Conservation (phyloP, 2,113 vertebrate species). For the Jacana jacana region DNA sequence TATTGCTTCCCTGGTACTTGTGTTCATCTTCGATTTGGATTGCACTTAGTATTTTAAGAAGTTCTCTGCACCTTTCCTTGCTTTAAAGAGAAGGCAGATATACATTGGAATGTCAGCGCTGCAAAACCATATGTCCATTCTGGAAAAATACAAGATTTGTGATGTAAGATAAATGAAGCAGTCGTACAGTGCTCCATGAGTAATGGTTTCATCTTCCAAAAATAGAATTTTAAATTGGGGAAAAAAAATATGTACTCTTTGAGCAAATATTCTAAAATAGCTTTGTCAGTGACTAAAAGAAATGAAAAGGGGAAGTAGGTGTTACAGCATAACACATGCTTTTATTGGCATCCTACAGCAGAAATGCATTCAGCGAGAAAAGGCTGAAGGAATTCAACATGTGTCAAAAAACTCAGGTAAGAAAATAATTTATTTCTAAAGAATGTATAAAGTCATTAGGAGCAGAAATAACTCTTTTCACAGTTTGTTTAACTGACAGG, state of each 20-base stretch:
- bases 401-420: not conserved
- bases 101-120: not conserved
- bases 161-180: not conserved
- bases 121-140: not conserved
- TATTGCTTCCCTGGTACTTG: not conserved
- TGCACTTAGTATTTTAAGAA: not conserved
- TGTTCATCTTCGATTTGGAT: not conserved
- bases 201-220: not conserved
- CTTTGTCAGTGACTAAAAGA: not conserved
- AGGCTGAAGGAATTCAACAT: not conserved
- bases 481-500: not conserved
- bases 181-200: not conserved
- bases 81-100: not conserved
- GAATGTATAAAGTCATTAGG: not conserved
- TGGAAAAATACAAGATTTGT: constrained; percentile 4
- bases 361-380: not conserved
- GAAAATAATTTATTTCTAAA: not conserved
- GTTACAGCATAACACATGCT: not conserved
- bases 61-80: not conserved
- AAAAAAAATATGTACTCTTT: not conserved
- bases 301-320: constrained; percentile 1
- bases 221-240: not conserved
- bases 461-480: not conserved
- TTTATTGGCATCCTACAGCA: not conserved
- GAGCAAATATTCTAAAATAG: constrained; percentile 17